Conservation (phyloP, 2,888 invertebrate genomes). For the Lepidochrysops patricia region DNA sequence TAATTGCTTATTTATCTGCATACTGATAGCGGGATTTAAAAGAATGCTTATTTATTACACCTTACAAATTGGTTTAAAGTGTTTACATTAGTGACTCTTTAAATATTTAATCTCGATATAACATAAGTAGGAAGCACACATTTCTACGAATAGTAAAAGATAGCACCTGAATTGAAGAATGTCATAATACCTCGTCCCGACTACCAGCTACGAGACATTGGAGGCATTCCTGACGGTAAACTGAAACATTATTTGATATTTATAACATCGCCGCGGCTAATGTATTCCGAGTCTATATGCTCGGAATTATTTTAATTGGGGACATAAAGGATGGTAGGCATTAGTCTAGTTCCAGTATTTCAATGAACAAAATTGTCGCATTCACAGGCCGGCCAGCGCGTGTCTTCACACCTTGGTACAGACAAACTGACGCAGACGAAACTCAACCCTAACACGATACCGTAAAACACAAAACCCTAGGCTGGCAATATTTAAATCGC, state of each 20-base stretch:
- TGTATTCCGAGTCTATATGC: conserved; percentile 26
- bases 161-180: neutral
- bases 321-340: conserved; percentile 52
- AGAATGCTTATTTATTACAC: too few relatives aligned
- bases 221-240: neutral
- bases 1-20: too few relatives aligned
- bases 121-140: too few relatives aligned
- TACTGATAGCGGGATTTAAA: too few relatives aligned
- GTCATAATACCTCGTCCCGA: neutral
- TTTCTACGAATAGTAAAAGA: neutral
- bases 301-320: conserved; percentile 58
- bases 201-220: neutral
- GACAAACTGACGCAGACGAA: conserved; percentile 22
- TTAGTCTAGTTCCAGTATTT: conserved; percentile 53
- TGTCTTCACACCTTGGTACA: conserved; percentile 55
- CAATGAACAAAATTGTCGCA: conserved; percentile 62
- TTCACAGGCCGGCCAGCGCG: conserved; percentile 38
- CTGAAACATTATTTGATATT: conserved; percentile 8
- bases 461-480: conserved; percentile 29
- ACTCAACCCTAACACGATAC: conserved; percentile 21
- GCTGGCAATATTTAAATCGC: conserved; percentile 25
- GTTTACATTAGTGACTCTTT: too few relatives aligned
- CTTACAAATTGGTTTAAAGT: too few relatives aligned
- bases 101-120: too few relatives aligned
- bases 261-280: conserved; percentile 23